phyloP scores from a whole-genome alignment of 1,140 invertebrate species.

The Tachypleus tridentatus region DNA sequence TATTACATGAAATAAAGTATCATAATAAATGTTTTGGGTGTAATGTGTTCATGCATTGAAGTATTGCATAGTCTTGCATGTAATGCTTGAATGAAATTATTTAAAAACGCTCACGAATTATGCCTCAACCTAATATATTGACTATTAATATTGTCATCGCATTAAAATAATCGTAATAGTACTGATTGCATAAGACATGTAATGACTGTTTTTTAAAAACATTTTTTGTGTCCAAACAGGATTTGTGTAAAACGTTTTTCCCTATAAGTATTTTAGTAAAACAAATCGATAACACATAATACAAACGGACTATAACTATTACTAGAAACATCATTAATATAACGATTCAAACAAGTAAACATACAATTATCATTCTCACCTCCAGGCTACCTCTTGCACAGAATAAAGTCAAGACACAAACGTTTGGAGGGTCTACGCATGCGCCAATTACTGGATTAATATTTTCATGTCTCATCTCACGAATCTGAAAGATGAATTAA shows the following conservation, averaged over 20 bases:
- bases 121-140: too few relatives aligned
- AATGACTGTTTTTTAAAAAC: too few relatives aligned
- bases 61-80: too few relatives aligned
- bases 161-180: too few relatives aligned
- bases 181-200: too few relatives aligned
- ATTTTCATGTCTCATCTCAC: constrained; percentile 71
- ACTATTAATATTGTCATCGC: too few relatives aligned
- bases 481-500: constrained; percentile 41
- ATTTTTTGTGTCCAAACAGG: too few relatives aligned
- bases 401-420: constrained; percentile 59
- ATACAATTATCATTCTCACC: constrained; percentile 15
- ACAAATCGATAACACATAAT: neutral
- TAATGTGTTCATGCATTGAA: too few relatives aligned
- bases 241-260: neutral
- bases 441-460: constrained; percentile 70
- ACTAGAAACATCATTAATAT: neutral
- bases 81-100: too few relatives aligned
- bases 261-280: neutral
- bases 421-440: constrained; percentile 55
- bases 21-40: too few relatives aligned
- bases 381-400: constrained; percentile 58
- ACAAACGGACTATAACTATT: neutral
- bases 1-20: too few relatives aligned
- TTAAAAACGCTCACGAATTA: too few relatives aligned
- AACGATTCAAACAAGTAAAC: neutral